A percentile compares a stretch with the other conserved stretches of the same genome.
These are phyloP conservation scores for Pomatostomus ruficeps DNA, from an alignment of 2,113 vertebrate species.

Conservation along the genomic window DNA sequence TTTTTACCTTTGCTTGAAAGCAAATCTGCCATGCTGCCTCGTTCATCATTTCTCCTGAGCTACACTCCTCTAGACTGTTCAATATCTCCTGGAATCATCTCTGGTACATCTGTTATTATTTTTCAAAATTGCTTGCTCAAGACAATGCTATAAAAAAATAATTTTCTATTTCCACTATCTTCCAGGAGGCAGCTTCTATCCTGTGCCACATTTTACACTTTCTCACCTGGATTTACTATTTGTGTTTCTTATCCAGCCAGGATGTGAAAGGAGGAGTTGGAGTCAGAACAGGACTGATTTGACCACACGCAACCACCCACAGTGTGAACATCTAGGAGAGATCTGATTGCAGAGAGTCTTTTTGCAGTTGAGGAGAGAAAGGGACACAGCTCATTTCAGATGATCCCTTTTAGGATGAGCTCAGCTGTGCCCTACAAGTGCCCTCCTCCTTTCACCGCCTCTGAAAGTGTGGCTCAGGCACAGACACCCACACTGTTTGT, in stretches of 20 bases:
- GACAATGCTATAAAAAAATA: neutral
- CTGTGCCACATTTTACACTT: neutral
- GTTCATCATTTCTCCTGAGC: neutral
- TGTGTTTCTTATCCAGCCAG: neutral
- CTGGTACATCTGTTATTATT: neutral
- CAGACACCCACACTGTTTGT: accelerated
- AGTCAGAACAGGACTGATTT: neutral
- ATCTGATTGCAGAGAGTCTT: neutral
- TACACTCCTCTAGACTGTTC: neutral
- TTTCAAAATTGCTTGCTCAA: neutral
- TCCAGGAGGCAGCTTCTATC: neutral
- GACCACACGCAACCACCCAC: neutral
- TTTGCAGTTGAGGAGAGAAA: neutral
- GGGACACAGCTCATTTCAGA: neutral
- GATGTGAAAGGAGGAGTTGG: neutral
- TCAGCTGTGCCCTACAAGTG: neutral
- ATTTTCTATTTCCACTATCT: neutral
- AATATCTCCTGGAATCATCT: constrained; percentile 8
- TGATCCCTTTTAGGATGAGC: neutral
- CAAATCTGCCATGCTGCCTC: neutral
- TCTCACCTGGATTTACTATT: neutral
- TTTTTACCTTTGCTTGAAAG: neutral
- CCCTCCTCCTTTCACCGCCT: neutral
- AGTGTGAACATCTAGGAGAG: neutral
- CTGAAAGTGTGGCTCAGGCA: neutral